phyloP scores from a whole-genome alignment of 2,797 vertebrate species.

The Paramormyrops hopkinsi region DNA sequence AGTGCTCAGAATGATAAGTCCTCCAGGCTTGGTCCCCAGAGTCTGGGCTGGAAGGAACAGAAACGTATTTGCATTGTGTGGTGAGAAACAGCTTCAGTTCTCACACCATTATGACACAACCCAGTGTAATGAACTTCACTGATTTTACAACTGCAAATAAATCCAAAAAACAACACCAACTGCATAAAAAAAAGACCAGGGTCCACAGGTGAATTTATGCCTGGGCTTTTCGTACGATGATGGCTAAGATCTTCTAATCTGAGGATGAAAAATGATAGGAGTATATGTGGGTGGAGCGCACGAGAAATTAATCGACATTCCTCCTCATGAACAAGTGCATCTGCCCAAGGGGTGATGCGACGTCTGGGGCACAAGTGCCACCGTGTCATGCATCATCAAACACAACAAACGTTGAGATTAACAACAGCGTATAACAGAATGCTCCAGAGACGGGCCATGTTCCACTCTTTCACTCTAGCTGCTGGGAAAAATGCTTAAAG shows the following conservation, averaged over 20 bases:
- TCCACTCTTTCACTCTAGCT: neutral
- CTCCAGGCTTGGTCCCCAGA: slow-evolving; percentile 17
- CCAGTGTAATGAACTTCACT: slow-evolving; percentile 14
- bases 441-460: neutral
- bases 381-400: neutral
- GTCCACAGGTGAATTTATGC: neutral
- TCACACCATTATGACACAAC: neutral
- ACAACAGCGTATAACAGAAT: neutral
- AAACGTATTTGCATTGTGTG: neutral
- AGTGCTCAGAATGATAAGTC: slow-evolving; percentile 36
- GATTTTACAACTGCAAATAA: slow-evolving; percentile 2
- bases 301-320: slow-evolving; percentile 22
- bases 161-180: slow-evolving; percentile 9
- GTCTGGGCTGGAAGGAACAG: neutral
- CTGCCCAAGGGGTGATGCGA: slow-evolving; percentile 18
- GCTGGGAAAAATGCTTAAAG: neutral
- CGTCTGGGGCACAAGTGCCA: slow-evolving; percentile 19
- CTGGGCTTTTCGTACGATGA: neutral
- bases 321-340: slow-evolving; percentile 19
- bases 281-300: neutral
- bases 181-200: neutral
- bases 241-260: neutral
- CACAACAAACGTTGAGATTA: neutral
- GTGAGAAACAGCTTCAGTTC: slow-evolving; percentile 8
- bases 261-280: neutral